Evolutionary conservation across 2,113 vertebrate species (phyloP).

Genomic region (Cottus gobio): DNA sequence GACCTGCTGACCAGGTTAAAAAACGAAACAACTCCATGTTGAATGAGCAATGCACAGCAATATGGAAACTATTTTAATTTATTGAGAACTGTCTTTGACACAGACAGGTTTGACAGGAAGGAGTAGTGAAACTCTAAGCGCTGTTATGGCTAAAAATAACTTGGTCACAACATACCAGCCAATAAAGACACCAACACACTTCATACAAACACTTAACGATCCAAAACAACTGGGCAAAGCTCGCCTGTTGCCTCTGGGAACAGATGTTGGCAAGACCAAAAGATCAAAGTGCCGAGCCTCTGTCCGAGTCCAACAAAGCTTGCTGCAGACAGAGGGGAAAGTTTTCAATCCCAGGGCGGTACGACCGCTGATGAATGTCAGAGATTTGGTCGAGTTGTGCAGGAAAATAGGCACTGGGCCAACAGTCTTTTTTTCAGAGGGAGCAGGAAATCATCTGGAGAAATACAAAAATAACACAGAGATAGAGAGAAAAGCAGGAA

Average conservation of each 20-base stretch:
- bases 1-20: not conserved
- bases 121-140: slow-evolving; percentile 10
- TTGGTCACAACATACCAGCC: slow-evolving; percentile 12
- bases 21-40: not conserved
- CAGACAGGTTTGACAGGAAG: slow-evolving; percentile 15
- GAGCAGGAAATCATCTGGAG: not conserved
- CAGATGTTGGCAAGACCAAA: slow-evolving; percentile 38
- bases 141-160: not conserved
- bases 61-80: not conserved
- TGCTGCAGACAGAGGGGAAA: slow-evolving; percentile 9
- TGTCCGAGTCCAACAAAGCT: slow-evolving; percentile 18
- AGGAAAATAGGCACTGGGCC: not conserved
- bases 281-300: too few relatives aligned
- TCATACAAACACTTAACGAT: slow-evolving; percentile 32
- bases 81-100: slow-evolving; percentile 57
- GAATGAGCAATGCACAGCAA: not conserved
- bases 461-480: not conserved
- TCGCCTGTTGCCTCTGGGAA: not conserved
- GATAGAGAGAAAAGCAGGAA: not conserved
- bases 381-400: slow-evolving; percentile 6
- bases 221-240: slow-evolving; percentile 8
- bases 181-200: slow-evolving; percentile 37
- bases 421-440: slow-evolving; percentile 14
- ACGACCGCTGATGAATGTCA: not conserved
- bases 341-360: slow-evolving; percentile 15